Percentiles rank a stretch among this genome's conserved stretches.
phyloP scores from a whole-genome alignment of 2,113 vertebrate species.

The Callospermophilus lateralis region DNA sequence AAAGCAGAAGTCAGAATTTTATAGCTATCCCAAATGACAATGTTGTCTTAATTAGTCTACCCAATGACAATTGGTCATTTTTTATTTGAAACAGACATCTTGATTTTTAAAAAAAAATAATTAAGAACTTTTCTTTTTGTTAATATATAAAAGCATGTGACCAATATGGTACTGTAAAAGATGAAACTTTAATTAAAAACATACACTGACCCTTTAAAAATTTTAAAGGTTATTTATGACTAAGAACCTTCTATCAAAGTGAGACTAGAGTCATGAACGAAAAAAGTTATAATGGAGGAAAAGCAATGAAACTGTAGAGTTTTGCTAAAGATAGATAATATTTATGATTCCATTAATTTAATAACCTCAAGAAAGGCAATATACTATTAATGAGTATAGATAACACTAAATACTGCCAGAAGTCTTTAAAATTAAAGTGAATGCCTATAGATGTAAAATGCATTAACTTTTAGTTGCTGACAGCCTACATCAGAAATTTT shows the following conservation, averaged over 20 bases:
- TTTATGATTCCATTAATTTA: slow-evolving; percentile 3
- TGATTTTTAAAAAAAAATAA: neutral
- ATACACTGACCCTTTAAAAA: neutral
- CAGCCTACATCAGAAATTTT: neutral
- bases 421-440: neutral
- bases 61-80: neutral
- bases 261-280: neutral
- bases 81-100: neutral
- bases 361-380: neutral
- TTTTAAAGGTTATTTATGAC: neutral
- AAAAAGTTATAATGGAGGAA: neutral
- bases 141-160: neutral
- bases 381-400: neutral
- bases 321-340: neutral
- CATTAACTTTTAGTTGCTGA: neutral
- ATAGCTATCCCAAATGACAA: neutral
- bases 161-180: neutral
- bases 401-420: neutral
- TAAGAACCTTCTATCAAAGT: neutral
- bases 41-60: neutral
- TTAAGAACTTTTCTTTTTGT: neutral
- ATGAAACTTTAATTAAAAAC: neutral
- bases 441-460: neutral
- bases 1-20: neutral
- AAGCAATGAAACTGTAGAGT: neutral